These are phyloP conservation scores for Aleiodes sp. DNA, from an alignment of 1,140 invertebrate species.

Conservation along the genomic window DNA sequence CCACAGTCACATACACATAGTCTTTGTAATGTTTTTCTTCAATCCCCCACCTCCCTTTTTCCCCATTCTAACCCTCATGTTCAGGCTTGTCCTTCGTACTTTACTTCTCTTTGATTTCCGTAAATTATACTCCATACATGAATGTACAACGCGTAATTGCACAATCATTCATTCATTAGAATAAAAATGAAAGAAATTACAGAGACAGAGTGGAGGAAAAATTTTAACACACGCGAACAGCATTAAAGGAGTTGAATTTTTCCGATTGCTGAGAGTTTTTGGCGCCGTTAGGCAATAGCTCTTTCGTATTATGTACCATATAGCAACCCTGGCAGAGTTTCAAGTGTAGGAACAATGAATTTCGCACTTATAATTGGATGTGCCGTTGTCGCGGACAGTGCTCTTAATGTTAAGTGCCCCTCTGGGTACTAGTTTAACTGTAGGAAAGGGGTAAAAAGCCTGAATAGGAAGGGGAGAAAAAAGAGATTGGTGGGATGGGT, in stretches of 20 bases:
- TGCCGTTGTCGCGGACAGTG: slow-evolving; percentile 52
- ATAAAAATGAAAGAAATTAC: too few relatives aligned
- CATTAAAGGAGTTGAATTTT: not conserved
- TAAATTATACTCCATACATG: too few relatives aligned
- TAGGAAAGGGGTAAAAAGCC: slow-evolving; percentile 6
- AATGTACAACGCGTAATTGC: too few relatives aligned
- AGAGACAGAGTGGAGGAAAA: too few relatives aligned
- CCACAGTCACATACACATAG: too few relatives aligned
- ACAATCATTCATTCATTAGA: too few relatives aligned
- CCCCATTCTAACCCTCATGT: too few relatives aligned
- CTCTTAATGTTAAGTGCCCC: slow-evolving; percentile 56
- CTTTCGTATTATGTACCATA: not conserved
- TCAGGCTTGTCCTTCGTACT: too few relatives aligned
- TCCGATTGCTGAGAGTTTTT: slow-evolving; percentile 30
- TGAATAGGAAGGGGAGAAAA: not conserved
- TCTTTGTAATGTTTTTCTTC: too few relatives aligned
- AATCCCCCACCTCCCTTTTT: too few relatives aligned
- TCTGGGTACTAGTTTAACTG: slow-evolving; percentile 17
- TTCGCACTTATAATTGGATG: slow-evolving; percentile 62
- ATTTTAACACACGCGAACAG: too few relatives aligned
- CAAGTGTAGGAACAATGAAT: slow-evolving; percentile 53
- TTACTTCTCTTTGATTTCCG: too few relatives aligned
- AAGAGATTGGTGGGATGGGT: not conserved
- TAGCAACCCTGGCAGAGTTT: slow-evolving; percentile 8
- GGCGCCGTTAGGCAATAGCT: slow-evolving; percentile 37